phyloP scores from a whole-genome alignment of 2,797 vertebrate genomes.

The Anomalospiza imberbis region DNA sequence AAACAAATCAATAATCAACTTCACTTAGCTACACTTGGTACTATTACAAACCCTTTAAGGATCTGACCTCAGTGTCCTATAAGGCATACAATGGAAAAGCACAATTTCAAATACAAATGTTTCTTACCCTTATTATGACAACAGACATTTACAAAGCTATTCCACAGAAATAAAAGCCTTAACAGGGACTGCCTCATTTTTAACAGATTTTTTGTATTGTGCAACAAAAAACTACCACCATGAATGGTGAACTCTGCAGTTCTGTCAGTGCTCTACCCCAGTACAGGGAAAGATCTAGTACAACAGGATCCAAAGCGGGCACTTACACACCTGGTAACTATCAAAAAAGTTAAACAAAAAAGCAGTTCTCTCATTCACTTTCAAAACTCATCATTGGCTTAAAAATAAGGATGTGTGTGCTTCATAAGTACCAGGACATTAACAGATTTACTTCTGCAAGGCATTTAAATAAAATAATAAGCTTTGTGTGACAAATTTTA shows the following conservation, averaged over 20 bases:
- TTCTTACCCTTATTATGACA: not conserved
- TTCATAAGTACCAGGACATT: not conserved
- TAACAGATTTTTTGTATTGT: not conserved
- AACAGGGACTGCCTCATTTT: not conserved
- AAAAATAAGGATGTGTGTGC: not conserved
- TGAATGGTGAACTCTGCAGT: not conserved
- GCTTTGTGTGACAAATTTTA: not conserved
- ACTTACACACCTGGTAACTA: not conserved
- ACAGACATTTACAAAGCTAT: not conserved
- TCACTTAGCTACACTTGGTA: not conserved
- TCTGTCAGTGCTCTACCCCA: not conserved
- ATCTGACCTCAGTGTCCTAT: not conserved
- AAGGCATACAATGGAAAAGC: not conserved
- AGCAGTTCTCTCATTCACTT: not conserved
- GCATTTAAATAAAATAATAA: not conserved
- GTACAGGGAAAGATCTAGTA: not conserved
- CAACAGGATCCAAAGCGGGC: not conserved
- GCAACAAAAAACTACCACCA: not conserved
- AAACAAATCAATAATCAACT: not conserved
- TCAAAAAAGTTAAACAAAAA: not conserved
- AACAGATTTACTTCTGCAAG: not conserved
- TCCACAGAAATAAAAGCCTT: not conserved
- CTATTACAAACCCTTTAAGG: not conserved
- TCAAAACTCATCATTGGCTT: not conserved
- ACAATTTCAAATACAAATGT: not conserved